Evolutionary conservation across 2,797 vertebrate genomes (phyloP).

Genomic region (Urosaurus nigricauda): DNA sequence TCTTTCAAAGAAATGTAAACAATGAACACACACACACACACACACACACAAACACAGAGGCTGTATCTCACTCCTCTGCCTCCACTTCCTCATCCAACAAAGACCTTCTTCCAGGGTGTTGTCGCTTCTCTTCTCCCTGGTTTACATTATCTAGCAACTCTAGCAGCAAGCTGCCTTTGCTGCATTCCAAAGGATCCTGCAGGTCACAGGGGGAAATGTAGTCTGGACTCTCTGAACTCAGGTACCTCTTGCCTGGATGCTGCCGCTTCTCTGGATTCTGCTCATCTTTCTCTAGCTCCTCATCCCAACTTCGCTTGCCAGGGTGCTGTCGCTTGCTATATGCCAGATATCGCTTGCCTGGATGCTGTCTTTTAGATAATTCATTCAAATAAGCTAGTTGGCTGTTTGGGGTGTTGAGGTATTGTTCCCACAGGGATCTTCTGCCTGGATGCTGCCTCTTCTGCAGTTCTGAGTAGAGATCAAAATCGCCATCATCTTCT

Average conservation of each 20-base stretch:
- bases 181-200: slow-evolving; percentile 80
- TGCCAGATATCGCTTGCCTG: slow-evolving; percentile 82
- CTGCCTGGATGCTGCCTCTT: slow-evolving; percentile 89
- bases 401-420: slow-evolving; percentile 70
- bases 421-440: slow-evolving; percentile 75
- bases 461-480: slow-evolving; percentile 73
- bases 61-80: slow-evolving; percentile 72
- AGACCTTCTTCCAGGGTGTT: slow-evolving; percentile 89
- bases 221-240: slow-evolving; percentile 79
- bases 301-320: slow-evolving; percentile 78
- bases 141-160: slow-evolving; percentile 85
- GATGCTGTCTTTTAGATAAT: slow-evolving; percentile 88
- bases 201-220: slow-evolving; percentile 81
- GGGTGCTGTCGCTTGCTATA: slow-evolving; percentile 84
- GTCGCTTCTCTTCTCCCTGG: slow-evolving; percentile 86
- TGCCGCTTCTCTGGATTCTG: slow-evolving; percentile 84
- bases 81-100: slow-evolving; percentile 77
- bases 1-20: slow-evolving; percentile 50
- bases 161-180: slow-evolving; percentile 83
- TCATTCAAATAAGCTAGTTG: slow-evolving; percentile 73
- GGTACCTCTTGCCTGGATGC: slow-evolving; percentile 87
- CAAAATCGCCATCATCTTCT: slow-evolving; percentile 74
- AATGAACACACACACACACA: slow-evolving; percentile 34
- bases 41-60: slow-evolving; percentile 31
- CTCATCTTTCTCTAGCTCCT: slow-evolving; percentile 72